Evolutionary conservation across 2,113 vertebrate genomes (phyloP).

Genomic region (Archilochus colubris): DNA sequence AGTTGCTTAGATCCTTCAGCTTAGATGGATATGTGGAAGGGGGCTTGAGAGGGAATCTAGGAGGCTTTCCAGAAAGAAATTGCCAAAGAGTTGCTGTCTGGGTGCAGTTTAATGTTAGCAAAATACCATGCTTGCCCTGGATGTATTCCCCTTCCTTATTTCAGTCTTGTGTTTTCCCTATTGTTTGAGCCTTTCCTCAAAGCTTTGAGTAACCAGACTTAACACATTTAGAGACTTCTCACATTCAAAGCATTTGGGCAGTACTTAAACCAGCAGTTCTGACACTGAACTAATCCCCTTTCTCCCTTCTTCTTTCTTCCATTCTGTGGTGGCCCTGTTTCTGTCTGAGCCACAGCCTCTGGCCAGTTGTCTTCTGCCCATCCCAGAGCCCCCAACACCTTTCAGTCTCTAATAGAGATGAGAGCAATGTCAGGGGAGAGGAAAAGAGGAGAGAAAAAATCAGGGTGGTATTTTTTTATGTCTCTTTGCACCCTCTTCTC

Average conservation of each 20-base stretch:
- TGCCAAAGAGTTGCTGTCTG: conserved; percentile 47
- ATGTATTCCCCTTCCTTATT: background rate
- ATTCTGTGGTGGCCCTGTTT: rapidly evolving
- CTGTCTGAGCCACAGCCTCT: background rate
- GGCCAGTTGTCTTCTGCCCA: background rate
- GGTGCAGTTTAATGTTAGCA: conserved; percentile 38
- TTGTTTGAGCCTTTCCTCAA: conserved; percentile 22
- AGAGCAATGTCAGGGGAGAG: background rate
- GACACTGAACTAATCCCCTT: background rate
- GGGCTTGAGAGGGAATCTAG: background rate
- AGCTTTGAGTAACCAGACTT: background rate
- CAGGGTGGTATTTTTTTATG: rapidly evolving
- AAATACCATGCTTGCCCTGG: conserved; percentile 34
- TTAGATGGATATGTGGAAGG: background rate
- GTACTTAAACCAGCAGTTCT: background rate
- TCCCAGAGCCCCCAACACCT: background rate
- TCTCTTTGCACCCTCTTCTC: background rate
- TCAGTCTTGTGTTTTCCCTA: background rate
- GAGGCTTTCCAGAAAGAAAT: conserved; percentile 48
- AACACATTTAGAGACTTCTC: background rate
- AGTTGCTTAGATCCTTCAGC: conserved; percentile 16
- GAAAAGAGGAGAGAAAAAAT: background rate
- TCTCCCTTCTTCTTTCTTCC: background rate
- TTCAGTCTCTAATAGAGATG: background rate
- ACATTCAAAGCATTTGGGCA: background rate